Base-by-base conservation (phyloP, 2,113 vertebrate genomes). In the Laterallus jamaicensis region DNA sequence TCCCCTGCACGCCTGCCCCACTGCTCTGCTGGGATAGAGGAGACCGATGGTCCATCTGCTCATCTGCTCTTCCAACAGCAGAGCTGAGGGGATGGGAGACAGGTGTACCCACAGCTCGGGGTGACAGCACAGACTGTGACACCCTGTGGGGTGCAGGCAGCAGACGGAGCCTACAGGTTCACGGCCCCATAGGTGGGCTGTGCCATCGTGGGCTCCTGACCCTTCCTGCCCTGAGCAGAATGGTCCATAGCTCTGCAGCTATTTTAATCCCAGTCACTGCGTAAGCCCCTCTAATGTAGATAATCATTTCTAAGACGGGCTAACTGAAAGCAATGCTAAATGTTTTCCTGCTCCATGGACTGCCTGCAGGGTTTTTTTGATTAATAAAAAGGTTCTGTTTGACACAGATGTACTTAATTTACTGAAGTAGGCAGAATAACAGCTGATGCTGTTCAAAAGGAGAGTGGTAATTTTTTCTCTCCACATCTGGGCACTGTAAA, bases 271-370 rank as follows among this genome's bases (percentile, higher is more conserved):
- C 50, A 59, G 59, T 24, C 7, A 3, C 81, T 74, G n/a, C 75
- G 70, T 77, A 70, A 92, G 76, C 70, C 91, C 40, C 54, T 93
- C n/a, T 91, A 73, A 91, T 89, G 54, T 22, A 76, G 66, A 92
- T 91, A 93, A 94, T 70, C 4, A 50, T 89, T 86, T 79, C 62
- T 96, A 88, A 94, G 64, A 66, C 0, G 1, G 63, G 49, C 78
- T 94, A 92, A 89, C 55, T 93, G 97, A 83, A 90, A 96, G 80
- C n/a, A 86, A 62, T 68, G 91, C 69, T 89, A 35, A 79, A 74
- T 49, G 32, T 62, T 79, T 81, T 22, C 2, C 0, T 66, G 77
- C 42, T 40, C 62, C 22, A 13, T 16, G 21, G 66, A 29, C 50
- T 52, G 62, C 49, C 67, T 73, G 58, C 31, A 71, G 52, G 22